Evolutionary conservation across 2,797 vertebrate species (phyloP), one percentile per base, ranked within the genome.

Genomic region (Ptychobarbus kaznakovi): DNA sequence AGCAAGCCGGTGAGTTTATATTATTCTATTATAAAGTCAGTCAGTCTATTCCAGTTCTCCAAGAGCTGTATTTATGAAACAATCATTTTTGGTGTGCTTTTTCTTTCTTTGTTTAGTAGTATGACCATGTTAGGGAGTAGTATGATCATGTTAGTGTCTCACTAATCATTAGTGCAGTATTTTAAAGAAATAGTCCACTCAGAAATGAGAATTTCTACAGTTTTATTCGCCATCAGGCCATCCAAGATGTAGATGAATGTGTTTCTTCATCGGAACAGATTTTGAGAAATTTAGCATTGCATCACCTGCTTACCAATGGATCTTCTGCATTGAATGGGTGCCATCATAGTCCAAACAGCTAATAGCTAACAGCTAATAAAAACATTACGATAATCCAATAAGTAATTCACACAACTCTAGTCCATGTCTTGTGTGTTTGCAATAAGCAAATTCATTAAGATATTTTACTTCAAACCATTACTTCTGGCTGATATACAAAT

Each of bases 1-100:
- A 97, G 97, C 90, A 97, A 96, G 88, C 98, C 98, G 92, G 98
- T 99, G 88, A 96, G 96, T 94, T 80, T 44, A 32, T 38, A 11
- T 40, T 28, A 44, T 79, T 63, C 32, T 58, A 0, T 9, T 38
- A n/a, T 32, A 38, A 15, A 56, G 9, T 18, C 18, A 13, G 3
- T 13, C 1, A 12, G 1, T 22, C 4, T 51, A 9, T 51, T 53
- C 18, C 28, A 49, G 4, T 28, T 16, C 18, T 44, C n/a, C 70
- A 28, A 73, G 22, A 73, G n/a, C 6, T 22, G 13, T 53, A 12
- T 61, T 61, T 76, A 20, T 35, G 16, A 4, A 75, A 53, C 72
- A 16, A 18, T 20, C 25, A 51, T 3, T 16, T 28, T 4, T 20
- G 16, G 32, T 32, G 5, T 8, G 4, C 11, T 2, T 38, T 76